Evolutionary conservation across 2,113 vertebrate species (phyloP).

Genomic region (Hippoglossus stenolepis): DNA sequence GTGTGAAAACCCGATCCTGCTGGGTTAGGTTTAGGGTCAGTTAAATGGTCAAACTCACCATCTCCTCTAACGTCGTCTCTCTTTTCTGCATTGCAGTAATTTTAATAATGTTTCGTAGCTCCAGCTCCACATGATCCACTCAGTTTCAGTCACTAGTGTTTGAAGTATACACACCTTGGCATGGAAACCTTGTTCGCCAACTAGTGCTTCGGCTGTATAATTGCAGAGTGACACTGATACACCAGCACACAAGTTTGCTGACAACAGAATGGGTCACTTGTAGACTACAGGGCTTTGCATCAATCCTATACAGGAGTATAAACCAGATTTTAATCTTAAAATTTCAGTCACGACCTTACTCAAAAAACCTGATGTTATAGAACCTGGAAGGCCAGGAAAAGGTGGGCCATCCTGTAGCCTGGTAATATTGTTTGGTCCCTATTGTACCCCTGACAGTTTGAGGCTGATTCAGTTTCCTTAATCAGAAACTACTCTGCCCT

Average conservation of each 20-base stretch:
- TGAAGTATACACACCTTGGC: neutral
- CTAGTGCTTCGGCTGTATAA: neutral
- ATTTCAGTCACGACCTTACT: slow-evolving; percentile 37
- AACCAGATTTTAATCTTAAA: neutral
- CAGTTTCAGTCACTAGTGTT: neutral
- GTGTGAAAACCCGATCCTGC: no score
- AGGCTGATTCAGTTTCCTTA: slow-evolving; percentile 67
- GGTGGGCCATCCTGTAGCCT: slow-evolving; percentile 53
- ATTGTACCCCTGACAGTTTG: slow-evolving; percentile 38
- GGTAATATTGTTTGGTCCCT: slow-evolving; percentile 32
- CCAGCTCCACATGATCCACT: neutral
- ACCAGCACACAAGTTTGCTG: neutral
- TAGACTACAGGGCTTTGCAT: neutral
- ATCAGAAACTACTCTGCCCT: slow-evolving; percentile 56
- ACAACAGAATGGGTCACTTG: neutral
- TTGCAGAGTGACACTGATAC: neutral
- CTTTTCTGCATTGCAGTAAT: no score
- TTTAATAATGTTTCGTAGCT: neutral
- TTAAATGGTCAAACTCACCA: no score
- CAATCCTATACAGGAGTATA: neutral
- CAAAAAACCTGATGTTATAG: slow-evolving; percentile 7
- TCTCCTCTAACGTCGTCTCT: no score
- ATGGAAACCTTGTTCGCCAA: neutral
- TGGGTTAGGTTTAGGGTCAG: no score
- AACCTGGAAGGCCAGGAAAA: slow-evolving; percentile 56